These are phyloP conservation scores for Phalloptychus januarius DNA, from an alignment of 2,797 vertebrate genomes.

Conservation along the genomic window DNA sequence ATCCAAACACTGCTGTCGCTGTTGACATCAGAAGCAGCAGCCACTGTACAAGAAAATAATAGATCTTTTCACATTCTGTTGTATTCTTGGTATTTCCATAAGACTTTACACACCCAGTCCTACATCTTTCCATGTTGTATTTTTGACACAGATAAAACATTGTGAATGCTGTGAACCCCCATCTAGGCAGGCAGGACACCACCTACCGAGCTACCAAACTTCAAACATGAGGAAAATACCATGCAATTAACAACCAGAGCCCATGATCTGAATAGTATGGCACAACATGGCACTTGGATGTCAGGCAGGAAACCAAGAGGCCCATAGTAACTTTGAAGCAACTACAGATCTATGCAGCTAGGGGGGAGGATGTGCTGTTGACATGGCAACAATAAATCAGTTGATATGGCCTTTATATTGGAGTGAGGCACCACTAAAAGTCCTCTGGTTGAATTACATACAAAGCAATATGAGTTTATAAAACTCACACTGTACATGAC, in stretches of 20 bases:
- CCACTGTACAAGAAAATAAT: constrained; percentile 12
- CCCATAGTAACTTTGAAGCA: not conserved
- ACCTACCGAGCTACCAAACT: constrained; percentile 1
- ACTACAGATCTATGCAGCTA: not conserved
- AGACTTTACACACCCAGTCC: constrained; percentile 1
- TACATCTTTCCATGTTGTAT: constrained; percentile 1
- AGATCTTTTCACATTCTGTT: constrained; percentile 9
- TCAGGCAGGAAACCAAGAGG: not conserved
- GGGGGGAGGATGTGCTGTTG: not conserved
- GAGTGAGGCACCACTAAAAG: not conserved
- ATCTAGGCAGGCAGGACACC: constrained; percentile 3
- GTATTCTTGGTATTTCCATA: not conserved
- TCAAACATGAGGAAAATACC: constrained; percentile 28
- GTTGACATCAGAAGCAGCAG: constrained; percentile 1
- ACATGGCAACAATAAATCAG: not conserved
- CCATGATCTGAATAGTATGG: not conserved
- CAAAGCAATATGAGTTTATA: not conserved
- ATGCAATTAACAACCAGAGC: constrained; percentile 29
- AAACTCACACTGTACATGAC: not conserved
- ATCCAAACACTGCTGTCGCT: constrained; percentile 5
- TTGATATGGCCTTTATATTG: not conserved
- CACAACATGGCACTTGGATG: not conserved
- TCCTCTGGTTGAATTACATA: not conserved
- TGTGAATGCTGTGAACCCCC: constrained; percentile 18
- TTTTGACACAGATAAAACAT: constrained; percentile 20